Evolutionary conservation across 2,888 invertebrate species (phyloP).

Genomic region (Ethmia dodecea): DNA sequence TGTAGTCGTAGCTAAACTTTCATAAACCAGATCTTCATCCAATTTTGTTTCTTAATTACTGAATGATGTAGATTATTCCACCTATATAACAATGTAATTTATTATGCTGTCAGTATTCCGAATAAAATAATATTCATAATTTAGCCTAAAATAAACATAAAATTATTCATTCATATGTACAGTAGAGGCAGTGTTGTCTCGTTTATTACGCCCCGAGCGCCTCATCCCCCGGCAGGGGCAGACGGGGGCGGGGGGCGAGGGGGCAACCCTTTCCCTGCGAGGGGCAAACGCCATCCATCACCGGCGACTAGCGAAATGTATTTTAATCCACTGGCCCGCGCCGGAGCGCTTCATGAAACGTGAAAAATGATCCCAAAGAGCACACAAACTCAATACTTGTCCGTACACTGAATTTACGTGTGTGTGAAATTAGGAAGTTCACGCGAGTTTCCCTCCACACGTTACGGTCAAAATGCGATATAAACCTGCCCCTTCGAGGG

Average conservation of each 20-base stretch:
- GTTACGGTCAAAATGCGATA: too few species aligned
- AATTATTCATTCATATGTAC: conserved; percentile 46
- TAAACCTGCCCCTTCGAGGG: too few species aligned
- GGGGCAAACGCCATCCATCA: conserved; percentile 56
- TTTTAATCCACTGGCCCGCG: conserved; percentile 72
- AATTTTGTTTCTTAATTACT: too few species aligned
- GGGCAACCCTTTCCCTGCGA: conserved; percentile 57
- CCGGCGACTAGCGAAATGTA: conserved; percentile 67
- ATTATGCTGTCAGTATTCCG: too few species aligned
- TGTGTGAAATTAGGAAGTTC: too few species aligned
- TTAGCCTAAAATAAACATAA: conserved; percentile 23
- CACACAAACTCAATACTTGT: not conserved
- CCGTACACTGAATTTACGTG: too few species aligned
- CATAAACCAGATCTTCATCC: too few species aligned
- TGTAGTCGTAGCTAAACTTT: too few species aligned
- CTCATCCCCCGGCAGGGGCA: conserved; percentile 1
- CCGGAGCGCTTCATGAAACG: conserved; percentile 70
- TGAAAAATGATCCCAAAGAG: conserved; percentile 70
- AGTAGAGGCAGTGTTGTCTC: conserved; percentile 27
- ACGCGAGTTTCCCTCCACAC: too few species aligned
- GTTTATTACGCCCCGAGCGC: conserved; percentile 30
- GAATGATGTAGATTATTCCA: too few species aligned
- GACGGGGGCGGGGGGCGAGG: conserved; percentile 10
- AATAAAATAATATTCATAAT: too few species aligned
- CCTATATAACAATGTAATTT: too few species aligned